These are phyloP conservation scores for Chelonoidis abingdonii DNA, from an alignment of 2,113 vertebrate species.

Conservation along the genomic window DNA sequence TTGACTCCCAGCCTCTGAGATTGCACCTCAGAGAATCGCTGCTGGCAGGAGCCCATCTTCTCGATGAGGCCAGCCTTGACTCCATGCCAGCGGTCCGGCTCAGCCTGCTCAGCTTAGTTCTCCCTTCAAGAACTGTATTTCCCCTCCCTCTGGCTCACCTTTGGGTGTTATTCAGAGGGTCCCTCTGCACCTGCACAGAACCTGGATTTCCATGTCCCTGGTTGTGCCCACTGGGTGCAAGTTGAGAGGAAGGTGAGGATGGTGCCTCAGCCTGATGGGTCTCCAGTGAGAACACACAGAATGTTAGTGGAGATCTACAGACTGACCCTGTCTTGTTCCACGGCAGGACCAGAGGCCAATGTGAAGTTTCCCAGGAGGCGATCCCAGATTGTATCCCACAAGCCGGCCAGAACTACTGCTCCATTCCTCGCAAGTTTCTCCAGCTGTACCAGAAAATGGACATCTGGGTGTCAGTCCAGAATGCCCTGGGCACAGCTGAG, in stretches of 20 bases:
- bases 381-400: conserved; percentile 47
- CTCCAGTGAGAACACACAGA: not conserved
- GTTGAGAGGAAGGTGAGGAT: not conserved
- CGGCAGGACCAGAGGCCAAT: conserved; percentile 60
- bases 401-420: conserved; percentile 53
- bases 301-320: fast-evolving
- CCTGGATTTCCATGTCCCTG: not conserved
- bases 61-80: not conserved
- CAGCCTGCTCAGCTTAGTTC: not conserved
- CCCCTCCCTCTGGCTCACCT: not conserved
- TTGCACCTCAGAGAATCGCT: not conserved
- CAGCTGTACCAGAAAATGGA: conserved; percentile 77
- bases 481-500: conserved; percentile 81
- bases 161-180: not conserved
- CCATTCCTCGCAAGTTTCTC: conserved; percentile 81
- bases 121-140: not conserved
- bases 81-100: not conserved
- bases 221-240: not conserved
- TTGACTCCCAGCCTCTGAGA: not conserved
- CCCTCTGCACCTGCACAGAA: not conserved
- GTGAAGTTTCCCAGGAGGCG: not conserved
- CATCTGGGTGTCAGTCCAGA: conserved; percentile 85
- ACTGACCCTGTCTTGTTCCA: not conserved
- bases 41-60: not conserved
- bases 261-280: not conserved